Conservation (phyloP, 2,888 invertebrate genomes). For the Dusona sp. region DNA sequence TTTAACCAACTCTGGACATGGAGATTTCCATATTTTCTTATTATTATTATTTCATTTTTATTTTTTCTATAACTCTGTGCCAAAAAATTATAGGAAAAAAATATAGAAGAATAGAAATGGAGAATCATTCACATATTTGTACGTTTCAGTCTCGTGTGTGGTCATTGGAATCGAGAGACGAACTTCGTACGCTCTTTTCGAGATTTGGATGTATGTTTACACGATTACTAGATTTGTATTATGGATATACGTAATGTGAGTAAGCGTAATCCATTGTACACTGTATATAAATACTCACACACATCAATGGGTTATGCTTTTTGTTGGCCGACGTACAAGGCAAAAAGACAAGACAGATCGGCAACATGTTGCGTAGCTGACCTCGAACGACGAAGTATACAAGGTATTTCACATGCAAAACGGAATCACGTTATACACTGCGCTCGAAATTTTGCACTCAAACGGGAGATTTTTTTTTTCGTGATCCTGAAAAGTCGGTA, state of each 20-base stretch:
- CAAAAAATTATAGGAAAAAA: background rate
- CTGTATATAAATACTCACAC: background rate
- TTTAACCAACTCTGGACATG: slow-evolving; percentile 39
- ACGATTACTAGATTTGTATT: background rate
- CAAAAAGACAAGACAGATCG: slow-evolving; percentile 46
- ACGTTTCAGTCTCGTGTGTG: background rate
- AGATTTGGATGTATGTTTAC: background rate
- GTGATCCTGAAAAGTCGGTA: background rate
- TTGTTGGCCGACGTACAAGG: slow-evolving; percentile 34
- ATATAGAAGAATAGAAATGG: background rate
- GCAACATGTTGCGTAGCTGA: slow-evolving; percentile 30
- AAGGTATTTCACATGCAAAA: slow-evolving; percentile 35
- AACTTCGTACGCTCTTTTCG: background rate
- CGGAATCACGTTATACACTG: slow-evolving; percentile 8
- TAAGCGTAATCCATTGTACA: background rate
- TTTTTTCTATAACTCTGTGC: background rate
- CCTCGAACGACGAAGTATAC: slow-evolving; percentile 43
- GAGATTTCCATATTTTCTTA: slow-evolving; percentile 6
- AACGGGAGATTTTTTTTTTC: background rate
- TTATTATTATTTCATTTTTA: background rate
- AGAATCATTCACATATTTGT: background rate
- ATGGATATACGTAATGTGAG: background rate
- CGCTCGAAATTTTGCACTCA: background rate
- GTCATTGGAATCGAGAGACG: background rate
- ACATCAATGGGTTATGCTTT: slow-evolving; percentile 24